A percentile compares a stretch with the other conserved stretches of the same genome.
These are phyloP conservation scores for Temnothorax nylanderi DNA, from an alignment of 1,140 invertebrate genomes.

Conservation along the genomic window DNA sequence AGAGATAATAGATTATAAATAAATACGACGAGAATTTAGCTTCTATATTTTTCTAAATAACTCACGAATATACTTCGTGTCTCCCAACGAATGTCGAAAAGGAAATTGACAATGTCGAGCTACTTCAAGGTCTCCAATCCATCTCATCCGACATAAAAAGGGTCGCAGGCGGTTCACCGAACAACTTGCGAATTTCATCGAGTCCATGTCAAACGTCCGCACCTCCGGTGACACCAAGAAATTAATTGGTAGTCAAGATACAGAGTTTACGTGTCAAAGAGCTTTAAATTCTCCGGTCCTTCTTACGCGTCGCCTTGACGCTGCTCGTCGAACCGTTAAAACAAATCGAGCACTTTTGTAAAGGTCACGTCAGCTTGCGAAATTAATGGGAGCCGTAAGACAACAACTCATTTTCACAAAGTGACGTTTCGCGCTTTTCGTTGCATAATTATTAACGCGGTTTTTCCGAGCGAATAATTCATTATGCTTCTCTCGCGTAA, in stretches of 20 bases:
- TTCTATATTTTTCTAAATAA: background rate
- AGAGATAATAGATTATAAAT: background rate
- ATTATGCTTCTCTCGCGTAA: background rate
- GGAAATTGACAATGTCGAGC: background rate
- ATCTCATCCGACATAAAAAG: background rate
- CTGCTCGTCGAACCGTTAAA: background rate
- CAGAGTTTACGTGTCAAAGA: conserved; percentile 30
- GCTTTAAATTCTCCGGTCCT: conserved; percentile 19
- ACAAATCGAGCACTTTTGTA: conserved; percentile 36
- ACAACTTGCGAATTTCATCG: conserved; percentile 4
- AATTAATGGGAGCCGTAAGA: background rate
- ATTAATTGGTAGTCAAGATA: conserved; percentile 38
- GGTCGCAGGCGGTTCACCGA: background rate
- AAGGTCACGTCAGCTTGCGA: conserved; percentile 28
- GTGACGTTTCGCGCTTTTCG: background rate
- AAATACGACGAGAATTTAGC: background rate
- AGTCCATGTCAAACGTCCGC: background rate
- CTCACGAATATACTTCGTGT: background rate
- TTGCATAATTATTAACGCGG: conserved; percentile 4
- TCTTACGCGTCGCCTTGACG: conserved; percentile 22
- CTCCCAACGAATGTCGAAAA: background rate
- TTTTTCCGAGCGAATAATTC: conserved; percentile 3
- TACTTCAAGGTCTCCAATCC: background rate
- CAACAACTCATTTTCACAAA: background rate
- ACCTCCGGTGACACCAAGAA: background rate